phyloP scores from a whole-genome alignment of 2,797 vertebrate genomes.

The Kryptolebias ocellatus region DNA sequence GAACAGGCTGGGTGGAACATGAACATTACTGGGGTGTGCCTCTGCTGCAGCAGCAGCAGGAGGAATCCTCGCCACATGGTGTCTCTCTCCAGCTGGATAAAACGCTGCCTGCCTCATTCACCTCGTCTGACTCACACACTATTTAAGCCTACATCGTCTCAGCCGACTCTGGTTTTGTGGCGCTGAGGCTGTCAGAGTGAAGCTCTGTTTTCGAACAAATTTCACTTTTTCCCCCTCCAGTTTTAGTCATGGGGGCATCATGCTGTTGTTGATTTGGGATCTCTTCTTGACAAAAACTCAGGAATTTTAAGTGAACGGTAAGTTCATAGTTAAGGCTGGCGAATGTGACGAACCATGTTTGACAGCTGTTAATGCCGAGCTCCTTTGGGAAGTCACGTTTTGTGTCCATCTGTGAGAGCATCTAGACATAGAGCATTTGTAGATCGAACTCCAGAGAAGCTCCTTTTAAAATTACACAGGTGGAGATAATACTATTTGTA shows the following conservation, averaged over 20 bases:
- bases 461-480: constrained; percentile 18
- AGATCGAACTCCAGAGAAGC: constrained; percentile 53
- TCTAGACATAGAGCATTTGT: constrained; percentile 48
- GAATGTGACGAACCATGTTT: constrained; percentile 70
- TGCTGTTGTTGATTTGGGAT: constrained; percentile 38
- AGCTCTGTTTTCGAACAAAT: constrained; percentile 62
- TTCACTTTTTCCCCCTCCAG: constrained; percentile 43
- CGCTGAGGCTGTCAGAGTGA: constrained; percentile 52
- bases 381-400: constrained; percentile 69
- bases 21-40: constrained; percentile 44
- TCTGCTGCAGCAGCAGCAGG: constrained; percentile 62
- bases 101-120: constrained; percentile 61
- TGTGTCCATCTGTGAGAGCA: constrained; percentile 50
- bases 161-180: constrained; percentile 50
- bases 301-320: constrained; percentile 49
- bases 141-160: constrained; percentile 46
- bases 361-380: constrained; percentile 73
- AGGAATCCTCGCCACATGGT: constrained; percentile 85
- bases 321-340: constrained; percentile 57
- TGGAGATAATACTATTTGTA: constrained; percentile 18
- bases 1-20: constrained; percentile 16
- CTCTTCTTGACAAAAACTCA: constrained; percentile 52
- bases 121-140: constrained; percentile 61
- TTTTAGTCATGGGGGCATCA: constrained; percentile 58
- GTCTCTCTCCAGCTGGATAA: constrained; percentile 87